phyloP scores from a whole-genome alignment of 1,140 invertebrate species.

The Drosophila asahinai region DNA sequence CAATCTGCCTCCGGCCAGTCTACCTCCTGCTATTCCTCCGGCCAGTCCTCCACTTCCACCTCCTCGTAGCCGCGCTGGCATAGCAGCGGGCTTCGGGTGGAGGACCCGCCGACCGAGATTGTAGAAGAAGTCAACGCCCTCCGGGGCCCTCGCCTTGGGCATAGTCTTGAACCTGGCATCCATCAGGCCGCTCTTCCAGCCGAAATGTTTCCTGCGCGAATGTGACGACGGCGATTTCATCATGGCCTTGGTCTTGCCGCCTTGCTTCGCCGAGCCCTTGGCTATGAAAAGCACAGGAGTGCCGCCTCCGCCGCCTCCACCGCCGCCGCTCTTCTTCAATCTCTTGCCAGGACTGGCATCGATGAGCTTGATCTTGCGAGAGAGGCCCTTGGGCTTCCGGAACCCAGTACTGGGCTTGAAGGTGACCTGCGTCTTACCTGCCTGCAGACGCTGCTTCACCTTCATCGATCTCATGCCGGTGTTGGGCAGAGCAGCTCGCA shows the following conservation, averaged over 20 bases:
- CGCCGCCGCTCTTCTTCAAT: background rate
- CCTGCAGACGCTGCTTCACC: background rate
- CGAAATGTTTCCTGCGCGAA: background rate
- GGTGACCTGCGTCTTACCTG: background rate
- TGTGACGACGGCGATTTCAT: background rate
- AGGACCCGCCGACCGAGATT: conserved; percentile 21
- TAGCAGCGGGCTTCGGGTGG: too few relatives aligned
- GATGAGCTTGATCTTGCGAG: background rate
- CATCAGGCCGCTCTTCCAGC: background rate
- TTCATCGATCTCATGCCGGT: background rate
- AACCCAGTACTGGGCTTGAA: background rate
- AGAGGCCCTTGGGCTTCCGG: background rate
- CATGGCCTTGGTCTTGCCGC: too few relatives aligned
- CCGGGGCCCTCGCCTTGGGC: background rate
- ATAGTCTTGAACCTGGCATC: background rate
- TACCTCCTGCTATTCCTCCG: background rate
- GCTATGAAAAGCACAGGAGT: conserved; percentile 33
- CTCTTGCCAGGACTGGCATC: conserved; percentile 4
- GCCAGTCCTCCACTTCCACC: background rate
- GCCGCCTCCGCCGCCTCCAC: background rate
- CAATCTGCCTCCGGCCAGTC: background rate
- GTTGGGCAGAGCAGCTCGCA: background rate
- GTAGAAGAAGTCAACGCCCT: conserved; percentile 42
- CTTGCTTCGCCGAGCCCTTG: background rate
- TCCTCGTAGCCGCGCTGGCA: background rate